Conservation (phyloP, 35 echinoderm and acorn worm species). For the Apostichopus californicus region DNA sequence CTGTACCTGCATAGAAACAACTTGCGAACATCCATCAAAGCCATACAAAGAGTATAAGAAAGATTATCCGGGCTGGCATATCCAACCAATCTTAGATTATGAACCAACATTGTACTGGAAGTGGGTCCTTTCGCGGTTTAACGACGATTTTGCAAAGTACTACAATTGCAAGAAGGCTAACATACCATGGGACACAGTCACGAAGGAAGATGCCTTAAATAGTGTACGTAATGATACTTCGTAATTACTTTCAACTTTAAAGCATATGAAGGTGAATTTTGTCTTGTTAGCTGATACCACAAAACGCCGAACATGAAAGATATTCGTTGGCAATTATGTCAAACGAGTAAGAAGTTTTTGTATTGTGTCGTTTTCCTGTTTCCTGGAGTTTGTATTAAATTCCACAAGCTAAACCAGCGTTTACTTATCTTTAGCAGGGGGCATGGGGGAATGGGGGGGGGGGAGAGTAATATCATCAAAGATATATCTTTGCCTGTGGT, state of each 20-base stretch:
- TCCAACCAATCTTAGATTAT: neutral
- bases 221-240: neutral
- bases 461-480: no score
- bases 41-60: slow-evolving; percentile 26
- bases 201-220: neutral
- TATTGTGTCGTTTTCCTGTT: no score
- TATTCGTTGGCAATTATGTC: no score
- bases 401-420: no score
- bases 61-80: slow-evolving; percentile 28
- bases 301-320: no score
- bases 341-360: no score
- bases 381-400: no score
- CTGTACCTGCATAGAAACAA: neutral
- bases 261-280: no score
- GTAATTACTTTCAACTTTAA: neutral
- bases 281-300: no score
- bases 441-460: no score
- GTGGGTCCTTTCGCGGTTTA: neutral
- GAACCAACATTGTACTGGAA: slow-evolving; percentile 37
- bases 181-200: neutral
- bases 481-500: no score
- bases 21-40: neutral
- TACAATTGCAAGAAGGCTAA: neutral
- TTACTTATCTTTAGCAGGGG: no score
- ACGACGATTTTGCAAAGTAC: slow-evolving; percentile 11